Percentiles rank a stretch among this genome's conserved stretches.
phyloP scores from a whole-genome alignment of 2,888 invertebrate species.

The Diarsia mendica region DNA sequence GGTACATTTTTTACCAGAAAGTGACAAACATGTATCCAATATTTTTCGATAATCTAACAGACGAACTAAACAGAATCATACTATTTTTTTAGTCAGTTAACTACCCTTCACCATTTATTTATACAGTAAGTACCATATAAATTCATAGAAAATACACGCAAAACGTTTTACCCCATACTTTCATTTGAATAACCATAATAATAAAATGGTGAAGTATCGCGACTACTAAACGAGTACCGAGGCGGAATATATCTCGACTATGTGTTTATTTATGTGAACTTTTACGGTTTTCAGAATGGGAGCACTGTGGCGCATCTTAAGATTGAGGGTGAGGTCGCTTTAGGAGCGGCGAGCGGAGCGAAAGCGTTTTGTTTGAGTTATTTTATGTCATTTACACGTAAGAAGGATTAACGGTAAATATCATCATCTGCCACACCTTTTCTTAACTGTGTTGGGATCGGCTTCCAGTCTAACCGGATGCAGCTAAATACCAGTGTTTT shows the following conservation, averaged over 20 bases:
- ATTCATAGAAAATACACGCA: background rate
- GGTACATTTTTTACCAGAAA: too few relatives aligned
- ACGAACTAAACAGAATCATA: too few relatives aligned
- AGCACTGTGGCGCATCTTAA: constrained; percentile 51
- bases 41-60: too few relatives aligned
- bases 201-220: constrained; percentile 19
- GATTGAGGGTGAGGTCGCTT: constrained; percentile 42
- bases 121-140: background rate
- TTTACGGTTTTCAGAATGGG: constrained; percentile 69
- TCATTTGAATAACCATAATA: constrained; percentile 18
- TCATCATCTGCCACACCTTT: too few relatives aligned
- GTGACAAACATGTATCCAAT: too few relatives aligned
- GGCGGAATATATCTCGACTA: constrained; percentile 44
- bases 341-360: constrained; percentile 38
- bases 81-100: too few relatives aligned
- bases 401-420: too few relatives aligned
- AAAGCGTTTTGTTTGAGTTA: too few relatives aligned
- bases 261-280: constrained; percentile 72
- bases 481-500: too few relatives aligned
- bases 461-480: background rate
- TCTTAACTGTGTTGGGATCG: background rate
- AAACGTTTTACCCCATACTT: constrained; percentile 9
- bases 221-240: constrained; percentile 24
- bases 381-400: too few relatives aligned
- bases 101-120: too few relatives aligned